These are phyloP conservation scores for Epistrophe eligans DNA, from an alignment of 2,888 invertebrate species.

Conservation along the genomic window DNA sequence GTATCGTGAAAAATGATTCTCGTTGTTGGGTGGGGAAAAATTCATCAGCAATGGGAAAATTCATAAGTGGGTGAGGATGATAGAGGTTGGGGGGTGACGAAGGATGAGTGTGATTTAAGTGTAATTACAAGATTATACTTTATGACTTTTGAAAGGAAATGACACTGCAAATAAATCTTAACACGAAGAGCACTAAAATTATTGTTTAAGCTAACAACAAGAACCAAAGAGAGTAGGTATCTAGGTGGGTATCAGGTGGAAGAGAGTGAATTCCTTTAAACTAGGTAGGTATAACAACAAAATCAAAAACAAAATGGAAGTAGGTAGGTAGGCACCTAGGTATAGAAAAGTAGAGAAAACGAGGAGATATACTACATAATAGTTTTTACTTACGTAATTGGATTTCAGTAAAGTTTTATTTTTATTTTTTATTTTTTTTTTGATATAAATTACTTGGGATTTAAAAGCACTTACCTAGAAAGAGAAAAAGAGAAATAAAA, in stretches of 20 bases:
- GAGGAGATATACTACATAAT: neutral
- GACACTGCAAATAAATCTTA: constrained; percentile 21
- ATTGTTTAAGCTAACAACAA: neutral
- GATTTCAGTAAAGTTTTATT: constrained; percentile 6
- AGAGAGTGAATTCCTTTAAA: neutral
- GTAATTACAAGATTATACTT: constrained; percentile 60
- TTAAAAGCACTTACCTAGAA: constrained; percentile 67
- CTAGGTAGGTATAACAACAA: neutral
- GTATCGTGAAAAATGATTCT: constrained; percentile 3
- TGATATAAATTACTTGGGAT: constrained; percentile 9
- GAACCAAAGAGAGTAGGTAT: neutral
- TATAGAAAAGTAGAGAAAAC: too few relatives aligned
- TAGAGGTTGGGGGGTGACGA: neutral
- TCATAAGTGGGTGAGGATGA: neutral
- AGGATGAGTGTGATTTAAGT: constrained; percentile 30
- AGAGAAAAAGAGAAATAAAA: constrained; percentile 15
- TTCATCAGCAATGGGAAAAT: neutral
- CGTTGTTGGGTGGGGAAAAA: neutral
- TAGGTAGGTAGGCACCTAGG: too few relatives aligned
- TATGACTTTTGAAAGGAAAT: constrained; percentile 55
- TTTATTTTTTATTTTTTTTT: neutral
- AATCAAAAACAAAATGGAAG: neutral
- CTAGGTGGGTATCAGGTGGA: neutral
- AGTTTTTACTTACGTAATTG: constrained; percentile 62
- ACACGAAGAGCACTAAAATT: constrained; percentile 32